Percentiles rank a stretch among this genome's conserved stretches.
phyloP scores from a whole-genome alignment of 2,113 vertebrate genomes.

The Eulemur macaco region DNA sequence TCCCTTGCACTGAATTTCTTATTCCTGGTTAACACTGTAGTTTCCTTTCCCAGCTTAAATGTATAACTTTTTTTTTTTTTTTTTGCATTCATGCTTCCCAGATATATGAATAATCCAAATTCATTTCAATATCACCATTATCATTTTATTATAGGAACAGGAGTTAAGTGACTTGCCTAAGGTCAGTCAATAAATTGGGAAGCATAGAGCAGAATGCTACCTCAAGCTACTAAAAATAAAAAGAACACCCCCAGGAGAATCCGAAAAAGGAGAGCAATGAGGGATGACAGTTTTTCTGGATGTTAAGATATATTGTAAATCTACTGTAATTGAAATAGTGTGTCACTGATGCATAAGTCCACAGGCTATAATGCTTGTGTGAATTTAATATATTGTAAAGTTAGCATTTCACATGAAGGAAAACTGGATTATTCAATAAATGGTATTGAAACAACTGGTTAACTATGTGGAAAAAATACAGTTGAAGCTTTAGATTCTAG shows the following conservation, averaged over 20 bases:
- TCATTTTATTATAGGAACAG: background rate
- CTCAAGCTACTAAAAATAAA: background rate
- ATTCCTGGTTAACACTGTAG: constrained; percentile 67
- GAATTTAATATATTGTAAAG: background rate
- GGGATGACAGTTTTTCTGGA: background rate
- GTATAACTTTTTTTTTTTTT: background rate
- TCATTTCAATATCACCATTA: background rate
- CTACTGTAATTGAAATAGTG: background rate
- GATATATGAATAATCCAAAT: background rate
- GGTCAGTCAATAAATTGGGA: background rate
- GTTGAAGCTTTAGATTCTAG: background rate
- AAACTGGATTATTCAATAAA: background rate
- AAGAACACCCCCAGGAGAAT: background rate
- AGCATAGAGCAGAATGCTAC: background rate
- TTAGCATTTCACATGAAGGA: background rate
- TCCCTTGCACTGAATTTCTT: constrained; percentile 26
- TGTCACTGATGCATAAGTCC: background rate
- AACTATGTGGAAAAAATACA: background rate
- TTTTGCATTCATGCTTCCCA: background rate
- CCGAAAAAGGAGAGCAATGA: background rate
- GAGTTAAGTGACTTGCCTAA: background rate
- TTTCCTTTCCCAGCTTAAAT: background rate
- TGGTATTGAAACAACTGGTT: background rate
- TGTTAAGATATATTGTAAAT: background rate
- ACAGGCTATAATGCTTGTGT: background rate